A percentile compares a stretch with the other conserved stretches of the same genome.
Conservation (phyloP, 2,797 vertebrate genomes). For the Anableps anableps region DNA sequence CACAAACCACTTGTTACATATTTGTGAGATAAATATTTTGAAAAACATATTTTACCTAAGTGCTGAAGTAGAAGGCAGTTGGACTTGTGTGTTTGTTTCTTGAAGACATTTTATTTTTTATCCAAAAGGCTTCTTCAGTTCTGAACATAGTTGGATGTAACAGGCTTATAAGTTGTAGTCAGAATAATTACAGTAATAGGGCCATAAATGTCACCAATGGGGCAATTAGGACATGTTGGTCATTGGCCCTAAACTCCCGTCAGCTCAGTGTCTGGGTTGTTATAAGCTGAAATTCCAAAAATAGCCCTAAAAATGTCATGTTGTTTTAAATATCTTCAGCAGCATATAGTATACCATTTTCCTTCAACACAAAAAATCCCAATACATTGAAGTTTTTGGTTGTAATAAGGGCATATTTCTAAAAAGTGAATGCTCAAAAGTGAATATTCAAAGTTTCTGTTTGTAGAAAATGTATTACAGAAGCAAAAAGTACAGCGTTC, state of each 20-base stretch:
- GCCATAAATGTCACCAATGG: background rate
- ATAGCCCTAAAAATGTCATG: background rate
- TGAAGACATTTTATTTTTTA: background rate
- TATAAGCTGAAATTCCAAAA: background rate
- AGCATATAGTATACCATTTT: background rate
- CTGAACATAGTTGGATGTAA: background rate
- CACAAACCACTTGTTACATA: too few species aligned
- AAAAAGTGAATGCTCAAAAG: background rate
- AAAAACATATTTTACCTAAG: too few species aligned
- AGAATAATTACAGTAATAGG: background rate
- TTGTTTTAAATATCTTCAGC: background rate
- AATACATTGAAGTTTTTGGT: background rate
- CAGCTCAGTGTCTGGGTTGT: background rate
- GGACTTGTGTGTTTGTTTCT: background rate
- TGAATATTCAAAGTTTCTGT: background rate
- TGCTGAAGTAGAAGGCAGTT: too few species aligned
- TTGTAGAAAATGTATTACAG: background rate
- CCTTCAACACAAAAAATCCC: background rate
- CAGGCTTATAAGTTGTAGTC: background rate
- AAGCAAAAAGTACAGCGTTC: background rate
- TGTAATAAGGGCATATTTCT: background rate
- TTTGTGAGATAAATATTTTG: too few species aligned
- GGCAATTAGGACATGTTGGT: background rate
- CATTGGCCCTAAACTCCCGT: background rate
- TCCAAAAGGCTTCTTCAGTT: background rate